These are phyloP conservation scores for Melospiza georgiana DNA, from an alignment of 2,113 vertebrate genomes.

Conservation along the genomic window DNA sequence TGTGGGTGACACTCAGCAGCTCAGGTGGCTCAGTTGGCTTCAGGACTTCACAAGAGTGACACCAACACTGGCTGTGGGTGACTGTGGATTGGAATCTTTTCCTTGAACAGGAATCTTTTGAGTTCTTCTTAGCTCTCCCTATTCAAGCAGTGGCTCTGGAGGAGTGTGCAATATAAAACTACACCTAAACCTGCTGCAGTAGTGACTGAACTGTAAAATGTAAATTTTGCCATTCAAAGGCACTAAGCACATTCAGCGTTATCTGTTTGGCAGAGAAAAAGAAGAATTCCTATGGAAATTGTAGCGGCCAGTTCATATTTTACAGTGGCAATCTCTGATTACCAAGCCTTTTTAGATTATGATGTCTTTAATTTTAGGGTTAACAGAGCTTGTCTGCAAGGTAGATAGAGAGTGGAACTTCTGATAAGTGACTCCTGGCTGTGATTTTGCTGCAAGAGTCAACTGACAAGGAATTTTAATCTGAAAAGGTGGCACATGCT, in stretches of 20 bases:
- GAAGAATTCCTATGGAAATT: slow-evolving; percentile 36
- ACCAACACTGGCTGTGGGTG: background rate
- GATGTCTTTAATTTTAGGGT: background rate
- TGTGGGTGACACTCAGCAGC: background rate
- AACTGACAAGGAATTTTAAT: slow-evolving; percentile 8
- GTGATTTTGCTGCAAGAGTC: background rate
- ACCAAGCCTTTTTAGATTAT: background rate
- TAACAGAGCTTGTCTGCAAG: background rate
- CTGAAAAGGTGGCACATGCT: slow-evolving; percentile 21
- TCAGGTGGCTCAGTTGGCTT: background rate
- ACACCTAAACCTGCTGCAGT: background rate
- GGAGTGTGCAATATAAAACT: accelerated
- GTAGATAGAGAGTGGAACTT: background rate
- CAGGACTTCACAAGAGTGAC: background rate
- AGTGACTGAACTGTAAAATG: background rate
- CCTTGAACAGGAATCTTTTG: background rate
- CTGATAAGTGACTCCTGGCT: background rate
- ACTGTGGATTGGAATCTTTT: background rate
- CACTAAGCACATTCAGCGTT: background rate
- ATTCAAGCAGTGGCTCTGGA: background rate
- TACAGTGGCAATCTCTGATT: background rate
- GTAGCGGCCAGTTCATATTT: background rate
- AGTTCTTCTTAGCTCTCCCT: background rate
- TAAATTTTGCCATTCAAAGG: background rate
- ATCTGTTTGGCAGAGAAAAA: slow-evolving; percentile 22